Evolutionary conservation across 2,797 vertebrate species (phyloP).

Genomic region (Pelobates cultripes): DNA sequence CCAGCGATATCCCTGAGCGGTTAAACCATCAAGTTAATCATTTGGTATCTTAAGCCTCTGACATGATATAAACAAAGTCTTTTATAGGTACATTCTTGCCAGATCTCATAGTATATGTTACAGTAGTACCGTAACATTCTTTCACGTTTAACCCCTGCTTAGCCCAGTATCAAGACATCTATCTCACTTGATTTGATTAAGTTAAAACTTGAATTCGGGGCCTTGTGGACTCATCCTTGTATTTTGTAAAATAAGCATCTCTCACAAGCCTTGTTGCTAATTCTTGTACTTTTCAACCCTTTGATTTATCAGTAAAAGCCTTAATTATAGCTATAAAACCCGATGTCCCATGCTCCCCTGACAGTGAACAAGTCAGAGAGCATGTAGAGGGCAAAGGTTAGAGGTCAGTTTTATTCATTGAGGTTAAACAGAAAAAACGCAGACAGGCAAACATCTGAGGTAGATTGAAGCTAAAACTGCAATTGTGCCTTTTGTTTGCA

Average conservation of each 20-base stretch:
- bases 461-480: not conserved
- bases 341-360: constrained; percentile 57
- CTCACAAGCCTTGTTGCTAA: not conserved
- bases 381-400: constrained; percentile 65
- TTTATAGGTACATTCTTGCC: constrained; percentile 3
- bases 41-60: not conserved
- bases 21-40: not conserved
- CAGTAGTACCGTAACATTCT: no score
- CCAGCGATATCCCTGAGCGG: not conserved
- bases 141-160: not conserved
- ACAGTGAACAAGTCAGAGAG: constrained; percentile 61
- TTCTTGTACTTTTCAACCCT: constrained; percentile 52
- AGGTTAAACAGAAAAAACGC: constrained; percentile 65
- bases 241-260: constrained; percentile 14
- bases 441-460: constrained; percentile 46
- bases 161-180: not conserved
- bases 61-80: not conserved
- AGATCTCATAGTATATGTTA: not conserved
- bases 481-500: not conserved
- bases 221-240: constrained; percentile 18
- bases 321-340: constrained; percentile 62
- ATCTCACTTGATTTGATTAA: not conserved
- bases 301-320: constrained; percentile 54
- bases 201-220: constrained; percentile 10
- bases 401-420: constrained; percentile 67